Evolutionary conservation across 2,888 invertebrate genomes (phyloP).

Genomic region (Habrosyne pyritoides): DNA sequence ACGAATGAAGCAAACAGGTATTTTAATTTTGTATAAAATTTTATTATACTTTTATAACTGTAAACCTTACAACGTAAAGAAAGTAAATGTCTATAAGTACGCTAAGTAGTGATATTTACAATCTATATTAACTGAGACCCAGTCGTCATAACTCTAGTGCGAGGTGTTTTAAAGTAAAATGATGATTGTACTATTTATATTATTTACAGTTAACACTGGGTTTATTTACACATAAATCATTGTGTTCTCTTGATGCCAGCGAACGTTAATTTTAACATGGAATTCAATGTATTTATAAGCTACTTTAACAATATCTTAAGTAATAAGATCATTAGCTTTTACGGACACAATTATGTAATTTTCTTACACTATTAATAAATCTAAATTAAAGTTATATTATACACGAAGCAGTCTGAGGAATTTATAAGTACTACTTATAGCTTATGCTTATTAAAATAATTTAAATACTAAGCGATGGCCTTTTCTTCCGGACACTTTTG

Average conservation of each 20-base stretch:
- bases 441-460: slow-evolving; percentile 37
- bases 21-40: slow-evolving; percentile 32
- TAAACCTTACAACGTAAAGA: slow-evolving; percentile 25
- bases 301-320: slow-evolving; percentile 20
- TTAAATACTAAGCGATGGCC: slow-evolving; percentile 91
- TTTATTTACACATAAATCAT: slow-evolving; percentile 30
- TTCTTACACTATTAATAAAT: slow-evolving; percentile 15
- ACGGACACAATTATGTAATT: slow-evolving; percentile 14
- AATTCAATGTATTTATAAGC: slow-evolving; percentile 16
- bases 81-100: slow-evolving; percentile 10
- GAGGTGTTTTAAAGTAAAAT: slow-evolving; percentile 49
- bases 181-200: slow-evolving; percentile 16
- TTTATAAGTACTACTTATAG: slow-evolving; percentile 45
- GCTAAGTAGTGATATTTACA: slow-evolving; percentile 53
- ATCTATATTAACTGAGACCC: slow-evolving; percentile 29
- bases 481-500: slow-evolving; percentile 89
- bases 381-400: slow-evolving; percentile 41
- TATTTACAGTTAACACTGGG: slow-evolving; percentile 28
- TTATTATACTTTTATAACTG: slow-evolving; percentile 43
- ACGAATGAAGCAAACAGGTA: slow-evolving; percentile 24
- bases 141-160: slow-evolving; percentile 50
- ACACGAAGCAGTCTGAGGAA: slow-evolving; percentile 69
- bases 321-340: slow-evolving; percentile 12
- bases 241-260: slow-evolving; percentile 27
- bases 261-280: background rate